These are phyloP conservation scores for Micoletzkya japonica DNA, from an alignment of 2,888 invertebrate species.

Conservation along the genomic window DNA sequence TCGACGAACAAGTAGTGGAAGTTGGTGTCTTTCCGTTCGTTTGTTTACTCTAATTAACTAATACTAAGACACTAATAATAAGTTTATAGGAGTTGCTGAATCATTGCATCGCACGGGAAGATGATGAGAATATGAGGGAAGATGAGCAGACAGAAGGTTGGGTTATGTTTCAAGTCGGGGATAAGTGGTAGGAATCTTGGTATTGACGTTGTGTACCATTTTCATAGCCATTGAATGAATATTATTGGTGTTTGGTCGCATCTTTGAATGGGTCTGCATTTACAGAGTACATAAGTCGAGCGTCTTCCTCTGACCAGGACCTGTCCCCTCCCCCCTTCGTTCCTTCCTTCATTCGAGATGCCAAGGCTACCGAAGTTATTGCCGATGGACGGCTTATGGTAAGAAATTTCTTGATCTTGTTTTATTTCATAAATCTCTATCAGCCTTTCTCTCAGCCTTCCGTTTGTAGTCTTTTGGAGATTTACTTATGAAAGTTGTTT, in stretches of 20 bases:
- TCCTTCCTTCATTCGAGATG: slow-evolving; percentile 16
- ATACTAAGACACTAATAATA: background rate
- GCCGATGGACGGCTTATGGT: slow-evolving; percentile 16
- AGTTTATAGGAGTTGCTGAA: slow-evolving; percentile 10
- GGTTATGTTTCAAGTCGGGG: background rate
- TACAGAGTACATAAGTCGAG: background rate
- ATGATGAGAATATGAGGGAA: background rate
- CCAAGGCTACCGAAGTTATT: slow-evolving; percentile 11
- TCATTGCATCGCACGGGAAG: slow-evolving; percentile 13
- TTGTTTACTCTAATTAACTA: background rate
- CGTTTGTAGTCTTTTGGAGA: background rate
- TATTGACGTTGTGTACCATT: too few relatives aligned
- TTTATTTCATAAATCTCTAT: too few relatives aligned
- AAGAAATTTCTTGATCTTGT: background rate
- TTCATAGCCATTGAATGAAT: background rate
- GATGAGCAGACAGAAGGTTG: slow-evolving; percentile 1
- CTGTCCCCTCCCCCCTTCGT: background rate
- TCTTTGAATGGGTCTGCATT: too few relatives aligned
- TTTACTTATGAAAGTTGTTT: background rate
- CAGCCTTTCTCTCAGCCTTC: too few relatives aligned
- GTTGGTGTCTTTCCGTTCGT: slow-evolving; percentile 20
- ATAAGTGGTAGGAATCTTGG: background rate
- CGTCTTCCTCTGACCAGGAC: background rate
- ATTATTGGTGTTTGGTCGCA: background rate
- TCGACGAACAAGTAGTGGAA: slow-evolving; percentile 37